Conservation (phyloP, 2,113 vertebrate species). For the Oryzias javanicus region DNA sequence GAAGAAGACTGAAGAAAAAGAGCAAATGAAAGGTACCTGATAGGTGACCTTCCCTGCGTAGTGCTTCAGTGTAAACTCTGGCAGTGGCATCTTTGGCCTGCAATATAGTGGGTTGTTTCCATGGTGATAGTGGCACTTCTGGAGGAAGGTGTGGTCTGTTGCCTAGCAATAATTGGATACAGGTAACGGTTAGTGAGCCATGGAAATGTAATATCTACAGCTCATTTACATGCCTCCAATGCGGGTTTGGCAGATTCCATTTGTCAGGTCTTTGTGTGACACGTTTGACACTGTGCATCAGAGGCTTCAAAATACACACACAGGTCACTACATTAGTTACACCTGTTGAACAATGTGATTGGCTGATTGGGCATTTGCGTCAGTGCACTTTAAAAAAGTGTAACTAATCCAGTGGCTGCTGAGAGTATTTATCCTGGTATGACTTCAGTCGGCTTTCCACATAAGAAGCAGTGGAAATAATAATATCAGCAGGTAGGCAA, state of each 20-base stretch:
- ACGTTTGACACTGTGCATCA: constrained; percentile 18
- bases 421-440: constrained; percentile 35
- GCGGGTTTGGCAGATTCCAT: constrained; percentile 7
- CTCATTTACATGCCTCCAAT: constrained; percentile 16
- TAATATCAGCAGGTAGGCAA: constrained; percentile 34
- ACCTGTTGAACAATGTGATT: too few relatives aligned
- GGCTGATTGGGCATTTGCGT: too few relatives aligned
- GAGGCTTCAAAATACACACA: constrained; percentile 22
- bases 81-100: constrained; percentile 96
- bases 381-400: too few relatives aligned
- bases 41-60: constrained; percentile 96
- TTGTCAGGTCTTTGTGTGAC: constrained; percentile 9
- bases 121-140: constrained; percentile 99
- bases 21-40: constrained; percentile 77
- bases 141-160: constrained; percentile 97
- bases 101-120: constrained; percentile 85
- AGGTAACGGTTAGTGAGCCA: constrained; percentile 27
- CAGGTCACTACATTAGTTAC: too few relatives aligned
- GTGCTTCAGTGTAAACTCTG: constrained; percentile 95
- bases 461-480: constrained; percentile 23
- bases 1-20: neutral
- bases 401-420: too few relatives aligned
- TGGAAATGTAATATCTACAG: constrained; percentile 28
- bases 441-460: constrained; percentile 23
- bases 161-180: constrained; percentile 77